Conservation (phyloP, 2,888 invertebrate species). For the Diadegma fenestrale region DNA sequence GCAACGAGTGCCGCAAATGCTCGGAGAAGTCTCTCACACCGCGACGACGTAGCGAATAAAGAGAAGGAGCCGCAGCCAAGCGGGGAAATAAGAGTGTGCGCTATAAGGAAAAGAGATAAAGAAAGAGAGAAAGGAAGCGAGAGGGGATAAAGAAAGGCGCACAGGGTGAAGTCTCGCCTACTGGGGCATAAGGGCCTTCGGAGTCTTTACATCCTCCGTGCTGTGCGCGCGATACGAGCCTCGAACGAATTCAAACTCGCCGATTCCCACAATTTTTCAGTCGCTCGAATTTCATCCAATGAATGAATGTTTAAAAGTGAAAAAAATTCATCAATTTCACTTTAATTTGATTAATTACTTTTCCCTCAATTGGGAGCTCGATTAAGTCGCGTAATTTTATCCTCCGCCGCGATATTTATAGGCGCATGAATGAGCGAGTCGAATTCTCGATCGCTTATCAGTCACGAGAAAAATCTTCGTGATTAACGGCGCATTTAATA, state of each 20-base stretch:
- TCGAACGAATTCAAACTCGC: neutral
- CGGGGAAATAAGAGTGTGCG: slow-evolving; percentile 36
- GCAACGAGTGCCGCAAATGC: slow-evolving; percentile 70
- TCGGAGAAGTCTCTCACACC: slow-evolving; percentile 55
- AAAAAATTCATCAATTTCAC: neutral
- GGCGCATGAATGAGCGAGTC: neutral
- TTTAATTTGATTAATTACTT: neutral
- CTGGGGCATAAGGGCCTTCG: slow-evolving; percentile 48
- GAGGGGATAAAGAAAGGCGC: slow-evolving; percentile 51
- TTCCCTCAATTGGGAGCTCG: neutral
- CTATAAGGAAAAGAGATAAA: slow-evolving; percentile 39
- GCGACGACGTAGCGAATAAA: slow-evolving; percentile 71
- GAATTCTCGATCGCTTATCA: neutral
- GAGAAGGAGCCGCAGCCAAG: slow-evolving; percentile 68
- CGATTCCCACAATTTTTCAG: neutral
- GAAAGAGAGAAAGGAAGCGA: slow-evolving; percentile 44
- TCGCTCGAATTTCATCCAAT: neutral
- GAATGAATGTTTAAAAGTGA: neutral
- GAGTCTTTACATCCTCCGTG: neutral
- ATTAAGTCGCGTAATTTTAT: neutral
- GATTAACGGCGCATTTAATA: neutral
- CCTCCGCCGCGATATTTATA: neutral
- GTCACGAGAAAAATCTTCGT: neutral
- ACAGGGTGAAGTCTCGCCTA: slow-evolving; percentile 42
- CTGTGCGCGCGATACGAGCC: neutral